phyloP scores from a whole-genome alignment of 2,888 invertebrate genomes.

The Drosophila anceps region DNA sequence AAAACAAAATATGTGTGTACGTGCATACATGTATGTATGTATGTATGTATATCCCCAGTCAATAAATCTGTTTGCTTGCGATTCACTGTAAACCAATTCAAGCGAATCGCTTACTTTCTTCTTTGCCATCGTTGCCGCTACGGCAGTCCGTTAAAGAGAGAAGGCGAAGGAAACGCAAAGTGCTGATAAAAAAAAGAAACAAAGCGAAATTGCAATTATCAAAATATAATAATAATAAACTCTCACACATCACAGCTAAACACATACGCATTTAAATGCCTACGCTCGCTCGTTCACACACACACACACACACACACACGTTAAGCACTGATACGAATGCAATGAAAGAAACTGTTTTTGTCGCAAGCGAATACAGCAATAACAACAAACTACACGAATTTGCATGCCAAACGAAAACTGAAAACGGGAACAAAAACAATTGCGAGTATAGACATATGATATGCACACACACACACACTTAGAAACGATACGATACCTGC shows the following conservation, averaged over 20 bases:
- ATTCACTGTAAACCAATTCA: slow-evolving; percentile 59
- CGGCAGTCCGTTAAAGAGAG: slow-evolving; percentile 25
- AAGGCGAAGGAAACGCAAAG: slow-evolving; percentile 62
- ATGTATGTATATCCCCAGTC: slow-evolving; percentile 18
- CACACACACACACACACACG: slow-evolving; percentile 13
- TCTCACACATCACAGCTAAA: slow-evolving; percentile 32
- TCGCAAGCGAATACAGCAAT: slow-evolving; percentile 37
- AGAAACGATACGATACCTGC: neutral
- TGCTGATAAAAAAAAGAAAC: slow-evolving; percentile 67
- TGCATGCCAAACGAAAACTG: slow-evolving; percentile 58
- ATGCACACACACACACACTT: slow-evolving; percentile 12
- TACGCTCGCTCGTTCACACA: slow-evolving; percentile 15
- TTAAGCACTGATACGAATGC: neutral
- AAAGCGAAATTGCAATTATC: slow-evolving; percentile 65
- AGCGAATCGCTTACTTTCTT: slow-evolving; percentile 61
- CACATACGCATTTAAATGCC: neutral
- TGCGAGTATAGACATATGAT: slow-evolving; percentile 27
- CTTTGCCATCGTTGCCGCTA: slow-evolving; percentile 28
- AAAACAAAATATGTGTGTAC: slow-evolving; percentile 18
- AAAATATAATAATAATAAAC: slow-evolving; percentile 62
- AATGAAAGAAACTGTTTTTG: slow-evolving; percentile 30
- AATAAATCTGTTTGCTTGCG: slow-evolving; percentile 48
- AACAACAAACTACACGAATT: slow-evolving; percentile 47
- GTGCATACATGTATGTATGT: neutral
- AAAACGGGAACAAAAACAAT: slow-evolving; percentile 46